Evolutionary conservation across 2,888 invertebrate species (phyloP), one percentile per base, ranked within the genome.

Genomic region (Hymenopus coronatus): DNA sequence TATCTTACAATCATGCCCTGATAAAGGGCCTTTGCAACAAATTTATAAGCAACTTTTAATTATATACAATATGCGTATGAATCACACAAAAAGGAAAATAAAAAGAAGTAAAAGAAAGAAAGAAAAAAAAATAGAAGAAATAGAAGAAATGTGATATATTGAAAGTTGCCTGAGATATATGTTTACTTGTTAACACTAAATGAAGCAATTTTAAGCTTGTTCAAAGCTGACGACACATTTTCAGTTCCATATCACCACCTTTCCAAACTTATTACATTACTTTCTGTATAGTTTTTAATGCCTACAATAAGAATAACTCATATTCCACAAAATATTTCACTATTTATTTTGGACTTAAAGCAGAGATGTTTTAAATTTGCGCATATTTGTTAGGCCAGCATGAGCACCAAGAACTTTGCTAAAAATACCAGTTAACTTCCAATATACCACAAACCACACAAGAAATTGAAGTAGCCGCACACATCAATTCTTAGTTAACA

Each of bases 41-140:
- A 90, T 46, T 89, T 82, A 85, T 87, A 83, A 89, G 89, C 89
- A 89, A 90, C 89, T 88, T 89, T 89, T 89, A 90, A 89, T 87
- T 88, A 87, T 90, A 89, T 90, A 90, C 89, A 90, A 82, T 85
- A 88, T 85, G 88, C 84, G 89, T 88, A 89, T 89, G 84, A 89
- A 87, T 82, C 88, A 90, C 90, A 89, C 90, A 90, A 90, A 90
- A 89, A 89, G 27, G n/a, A 85, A 40, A 87, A 82, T 81, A 33
- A 84, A 84, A 83, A 28, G 28, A 15, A 83, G 28, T 28, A 83
- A 27, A 84, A 89, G 88, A 89, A 82, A 81, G 83, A 84, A 88
- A 84, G 88, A 88, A 83, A 84, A 88, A 88, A 15, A 20, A 54
- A 40, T 46, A 85, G 33, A 87, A 86, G 28, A 3, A 28, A 33